These are phyloP conservation scores for Coecobrya sp. DNA, from an alignment of 2,888 invertebrate genomes.

Conservation along the genomic window DNA sequence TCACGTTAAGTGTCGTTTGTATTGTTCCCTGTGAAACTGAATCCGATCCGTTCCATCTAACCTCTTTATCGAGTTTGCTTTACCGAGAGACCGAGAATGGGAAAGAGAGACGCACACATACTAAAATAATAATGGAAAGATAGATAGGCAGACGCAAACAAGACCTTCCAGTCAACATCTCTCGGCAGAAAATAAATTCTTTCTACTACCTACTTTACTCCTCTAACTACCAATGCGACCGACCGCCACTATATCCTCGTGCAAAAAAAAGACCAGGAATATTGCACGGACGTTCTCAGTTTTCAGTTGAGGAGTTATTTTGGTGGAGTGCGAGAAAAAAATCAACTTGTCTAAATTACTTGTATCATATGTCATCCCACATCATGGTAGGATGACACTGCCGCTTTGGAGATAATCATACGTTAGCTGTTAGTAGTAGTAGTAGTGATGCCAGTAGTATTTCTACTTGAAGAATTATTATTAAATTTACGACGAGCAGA, in stretches of 20 bases:
- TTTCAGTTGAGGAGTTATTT: constrained; percentile 10
- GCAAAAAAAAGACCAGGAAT: not conserved
- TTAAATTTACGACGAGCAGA: constrained; percentile 12
- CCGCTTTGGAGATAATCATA: constrained; percentile 10
- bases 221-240: not conserved
- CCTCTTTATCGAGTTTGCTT: constrained; percentile 69
- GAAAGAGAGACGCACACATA: not conserved
- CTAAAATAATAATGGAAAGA: not conserved
- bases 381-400: constrained; percentile 11
- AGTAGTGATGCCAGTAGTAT: not conserved
- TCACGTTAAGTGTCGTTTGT: constrained; percentile 72
- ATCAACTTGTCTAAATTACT: constrained; percentile 51
- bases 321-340: not conserved
- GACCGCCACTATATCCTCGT: too few species aligned
- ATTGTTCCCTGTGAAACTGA: constrained; percentile 76
- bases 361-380: constrained; percentile 51
- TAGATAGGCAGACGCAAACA: not conserved
- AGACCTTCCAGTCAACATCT: not conserved
- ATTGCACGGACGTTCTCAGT: constrained; percentile 16
- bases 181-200: not conserved
- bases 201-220: too few species aligned
- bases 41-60: constrained; percentile 70
- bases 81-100: too few species aligned
- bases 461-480: not conserved
- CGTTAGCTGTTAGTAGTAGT: not conserved